phyloP scores from a whole-genome alignment of 2,113 vertebrate genomes.

The Microcebus tavaratra region DNA sequence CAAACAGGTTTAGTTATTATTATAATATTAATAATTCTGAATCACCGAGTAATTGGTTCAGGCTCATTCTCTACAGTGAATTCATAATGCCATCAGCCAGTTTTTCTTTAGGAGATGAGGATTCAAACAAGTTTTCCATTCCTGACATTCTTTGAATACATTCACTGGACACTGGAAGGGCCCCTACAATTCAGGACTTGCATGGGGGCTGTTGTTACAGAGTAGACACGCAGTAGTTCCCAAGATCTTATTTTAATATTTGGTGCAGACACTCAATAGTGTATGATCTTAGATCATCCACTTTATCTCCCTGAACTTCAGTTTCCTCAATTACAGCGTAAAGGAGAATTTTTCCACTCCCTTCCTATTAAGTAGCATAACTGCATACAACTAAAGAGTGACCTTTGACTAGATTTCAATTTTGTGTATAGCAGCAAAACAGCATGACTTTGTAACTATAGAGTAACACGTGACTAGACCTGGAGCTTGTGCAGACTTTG shows the following conservation, averaged over 20 bases:
- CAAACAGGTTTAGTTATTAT: not conserved
- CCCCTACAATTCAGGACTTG: not conserved
- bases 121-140: constrained; percentile 33
- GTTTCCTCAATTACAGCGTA: not conserved
- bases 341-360: too few species aligned
- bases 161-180: not conserved
- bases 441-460: too few species aligned
- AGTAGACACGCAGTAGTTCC: not conserved
- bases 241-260: not conserved
- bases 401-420: too few species aligned
- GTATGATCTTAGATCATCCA: not conserved
- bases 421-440: too few species aligned
- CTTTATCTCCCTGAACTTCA: not conserved
- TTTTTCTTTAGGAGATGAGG: constrained; percentile 30
- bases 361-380: too few species aligned
- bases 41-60: not conserved
- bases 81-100: not conserved
- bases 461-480: too few species aligned
- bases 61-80: not conserved
- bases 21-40: not conserved
- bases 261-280: not conserved
- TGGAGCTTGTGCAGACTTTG: too few species aligned
- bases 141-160: not conserved
- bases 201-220: not conserved
- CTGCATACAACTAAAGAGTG: too few species aligned